Base-by-base conservation (phyloP, 2,888 invertebrate species). In the Xestia ashworthii region DNA sequence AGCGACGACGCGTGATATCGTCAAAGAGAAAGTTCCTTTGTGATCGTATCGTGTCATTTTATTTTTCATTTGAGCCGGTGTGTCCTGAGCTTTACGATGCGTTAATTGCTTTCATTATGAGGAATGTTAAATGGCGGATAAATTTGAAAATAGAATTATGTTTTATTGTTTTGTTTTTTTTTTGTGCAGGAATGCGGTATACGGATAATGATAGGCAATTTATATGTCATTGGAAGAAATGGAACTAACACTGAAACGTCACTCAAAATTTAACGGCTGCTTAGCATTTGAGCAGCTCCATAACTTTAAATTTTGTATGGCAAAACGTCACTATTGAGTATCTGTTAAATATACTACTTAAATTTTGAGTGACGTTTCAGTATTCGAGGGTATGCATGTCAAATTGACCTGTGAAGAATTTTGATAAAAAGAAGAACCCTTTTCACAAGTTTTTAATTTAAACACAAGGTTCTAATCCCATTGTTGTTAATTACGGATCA, bases 1-100 rank as follows among this genome's bases (percentile, higher is more conserved):
- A 74, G 85, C 89, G 83, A 81, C 86, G 90, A 89, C 88, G 92
- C 93, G 93, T 94, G 93, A 91, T 91, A 90, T 71, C 79, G 85
- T 92, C 95, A 94, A 95, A 95, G 94, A 82, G 92, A 93, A 89
- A 84, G 86, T 90, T 92, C 92, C 94, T 94, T 94, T 94, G 93
- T 92, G 90, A 89, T 87, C 84, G 86, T 87, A 86, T 86, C 86
- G 81, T 86, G 90, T 89, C 89, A 88, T 91, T 89, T 91, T 88
- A 88, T 92, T 90, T 91, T 90, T 89, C 86, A 91, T 89, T 89
- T 88, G 78, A 84, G 25, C 62, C 82, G 82, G 76, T 90, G 85
- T 86, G 76, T 80, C 81, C 76, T 87, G 76, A 83, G 87, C 85
- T 87, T 88, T 88, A 89, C 76, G 84, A 85, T 85, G 86, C 84